phyloP scores from a whole-genome alignment of 2,113 vertebrate species.

The Bungarus multicinctus region DNA sequence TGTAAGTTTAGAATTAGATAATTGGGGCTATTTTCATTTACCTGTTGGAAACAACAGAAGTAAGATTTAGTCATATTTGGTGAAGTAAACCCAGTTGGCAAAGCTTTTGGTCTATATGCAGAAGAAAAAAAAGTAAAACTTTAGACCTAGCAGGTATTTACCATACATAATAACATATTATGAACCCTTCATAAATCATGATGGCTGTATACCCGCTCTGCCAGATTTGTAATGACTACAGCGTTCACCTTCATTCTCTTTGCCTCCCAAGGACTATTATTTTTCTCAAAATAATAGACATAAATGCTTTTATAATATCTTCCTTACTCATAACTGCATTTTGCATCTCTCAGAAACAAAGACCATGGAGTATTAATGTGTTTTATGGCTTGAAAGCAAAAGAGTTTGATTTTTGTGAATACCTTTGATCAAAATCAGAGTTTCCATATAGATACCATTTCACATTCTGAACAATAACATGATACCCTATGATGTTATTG shows the following conservation, averaged over 20 bases:
- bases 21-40: not conserved
- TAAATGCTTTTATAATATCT: conserved; percentile 58
- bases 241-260: conserved; percentile 68
- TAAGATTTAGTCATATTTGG: conserved; percentile 21
- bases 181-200: conserved; percentile 55
- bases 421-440: conserved; percentile 11
- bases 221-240: conserved; percentile 59
- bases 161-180: conserved; percentile 62
- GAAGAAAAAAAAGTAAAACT: conserved; percentile 54
- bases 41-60: not conserved
- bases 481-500: conserved; percentile 17
- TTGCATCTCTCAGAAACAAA: conserved; percentile 56
- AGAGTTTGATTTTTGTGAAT: conserved; percentile 35
- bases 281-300: conserved; percentile 68
- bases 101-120: conserved; percentile 58
- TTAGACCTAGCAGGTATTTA: conserved; percentile 61
- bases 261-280: conserved; percentile 64
- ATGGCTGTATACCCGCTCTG: conserved; percentile 56
- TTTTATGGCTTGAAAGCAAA: conserved; percentile 26
- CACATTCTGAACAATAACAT: conserved; percentile 20
- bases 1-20: not conserved
- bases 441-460: not conserved
- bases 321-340: conserved; percentile 57
- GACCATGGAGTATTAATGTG: conserved; percentile 42
- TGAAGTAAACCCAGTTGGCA: conserved; percentile 57